Conservation (phyloP, 2,113 vertebrate genomes). For the Panurus biarmicus region DNA sequence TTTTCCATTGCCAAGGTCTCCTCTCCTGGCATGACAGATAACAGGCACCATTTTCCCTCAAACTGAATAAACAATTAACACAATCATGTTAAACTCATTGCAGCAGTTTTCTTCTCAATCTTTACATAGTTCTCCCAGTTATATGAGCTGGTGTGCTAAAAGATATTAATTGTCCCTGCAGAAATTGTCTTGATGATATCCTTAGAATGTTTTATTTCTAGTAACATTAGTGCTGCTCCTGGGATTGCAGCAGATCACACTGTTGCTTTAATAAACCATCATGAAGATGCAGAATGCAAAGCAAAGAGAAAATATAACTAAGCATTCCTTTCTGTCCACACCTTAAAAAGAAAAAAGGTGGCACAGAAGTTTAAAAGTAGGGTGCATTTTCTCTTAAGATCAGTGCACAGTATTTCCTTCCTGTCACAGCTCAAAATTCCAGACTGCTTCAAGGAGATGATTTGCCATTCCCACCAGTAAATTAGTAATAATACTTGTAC, state of each 20-base stretch:
- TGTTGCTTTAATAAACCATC: not conserved
- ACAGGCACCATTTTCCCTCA: not conserved
- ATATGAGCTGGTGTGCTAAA: not conserved
- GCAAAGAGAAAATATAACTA: not conserved
- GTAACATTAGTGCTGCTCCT: not conserved
- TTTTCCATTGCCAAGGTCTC: not conserved
- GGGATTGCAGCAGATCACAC: not conserved
- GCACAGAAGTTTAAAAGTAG: not conserved
- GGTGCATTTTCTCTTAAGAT: not conserved
- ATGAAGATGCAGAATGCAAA: not conserved
- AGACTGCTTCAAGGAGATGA: not conserved
- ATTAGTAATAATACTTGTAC: not conserved
- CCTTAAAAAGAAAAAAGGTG: not conserved
- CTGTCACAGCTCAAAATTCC: not conserved
- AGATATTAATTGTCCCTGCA: not conserved
- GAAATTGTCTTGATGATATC: not conserved
- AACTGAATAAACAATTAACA: not conserved
- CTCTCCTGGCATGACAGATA: not conserved
- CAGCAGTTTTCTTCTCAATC: not conserved
- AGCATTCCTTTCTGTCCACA: not conserved
- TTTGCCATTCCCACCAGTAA: not conserved
- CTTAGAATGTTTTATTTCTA: not conserved
- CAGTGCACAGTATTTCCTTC: not conserved
- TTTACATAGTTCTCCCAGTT: not conserved
- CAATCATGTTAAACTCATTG: rapidly evolving